Evolutionary conservation across 2,113 vertebrate genomes (phyloP).

Genomic region (Oreotragus oreotragus): DNA sequence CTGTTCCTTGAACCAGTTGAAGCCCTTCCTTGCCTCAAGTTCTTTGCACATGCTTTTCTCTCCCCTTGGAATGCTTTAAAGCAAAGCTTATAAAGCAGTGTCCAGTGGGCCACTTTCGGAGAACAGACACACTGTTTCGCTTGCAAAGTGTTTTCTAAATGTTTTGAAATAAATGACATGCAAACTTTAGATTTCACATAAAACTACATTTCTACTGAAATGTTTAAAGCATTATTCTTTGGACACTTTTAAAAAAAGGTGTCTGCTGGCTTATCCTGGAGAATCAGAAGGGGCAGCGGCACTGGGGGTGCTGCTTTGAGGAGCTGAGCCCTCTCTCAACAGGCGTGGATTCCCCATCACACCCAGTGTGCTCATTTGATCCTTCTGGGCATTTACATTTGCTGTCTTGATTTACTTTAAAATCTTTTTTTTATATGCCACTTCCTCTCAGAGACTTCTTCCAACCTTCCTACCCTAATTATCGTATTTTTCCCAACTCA

Average conservation of each 20-base stretch:
- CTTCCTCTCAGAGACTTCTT: background rate
- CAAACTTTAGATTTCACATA: background rate
- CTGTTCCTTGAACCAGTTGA: background rate
- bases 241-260: background rate
- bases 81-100: background rate
- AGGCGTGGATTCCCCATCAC: fast-evolving
- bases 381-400: background rate
- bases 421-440: background rate
- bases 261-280: background rate
- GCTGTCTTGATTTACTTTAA: background rate
- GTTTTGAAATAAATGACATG: background rate
- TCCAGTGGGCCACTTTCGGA: background rate
- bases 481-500: background rate
- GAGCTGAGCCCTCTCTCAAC: background rate
- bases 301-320: background rate
- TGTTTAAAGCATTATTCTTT: background rate
- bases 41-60: background rate
- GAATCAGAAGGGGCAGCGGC: no score
- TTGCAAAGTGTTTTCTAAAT: background rate
- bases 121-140: background rate
- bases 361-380: background rate
- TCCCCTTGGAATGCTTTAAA: background rate
- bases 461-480: background rate
- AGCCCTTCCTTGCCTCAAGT: background rate
- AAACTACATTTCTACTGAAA: background rate